These are phyloP conservation scores for Tenebrio molitor DNA, from an alignment of 1,140 invertebrate genomes.

Conservation along the genomic window DNA sequence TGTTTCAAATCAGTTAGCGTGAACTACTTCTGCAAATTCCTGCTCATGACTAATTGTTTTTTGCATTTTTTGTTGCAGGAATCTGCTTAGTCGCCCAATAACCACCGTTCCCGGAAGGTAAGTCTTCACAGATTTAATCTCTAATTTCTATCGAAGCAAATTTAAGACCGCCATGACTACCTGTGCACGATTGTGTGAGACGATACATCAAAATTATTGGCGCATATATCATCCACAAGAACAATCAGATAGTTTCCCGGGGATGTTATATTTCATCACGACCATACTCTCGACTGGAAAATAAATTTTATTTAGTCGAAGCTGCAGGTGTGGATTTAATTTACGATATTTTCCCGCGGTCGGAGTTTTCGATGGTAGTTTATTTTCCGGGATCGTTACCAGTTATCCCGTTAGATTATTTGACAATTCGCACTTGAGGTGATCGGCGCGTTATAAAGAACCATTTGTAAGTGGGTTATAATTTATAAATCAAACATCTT, in stretches of 20 bases:
- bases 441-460: constrained; percentile 8
- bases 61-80: constrained; percentile 45
- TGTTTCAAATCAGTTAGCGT: not conserved
- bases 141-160: constrained; percentile 16
- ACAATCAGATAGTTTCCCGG: constrained; percentile 34
- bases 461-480: constrained; percentile 29
- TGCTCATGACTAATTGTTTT: constrained; percentile 12
- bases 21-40: constrained; percentile 11
- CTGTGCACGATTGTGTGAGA: constrained; percentile 18
- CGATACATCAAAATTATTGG: constrained; percentile 38
- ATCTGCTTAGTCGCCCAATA: constrained; percentile 33
- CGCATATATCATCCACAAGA: constrained; percentile 29
- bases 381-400: not conserved
- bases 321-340: constrained; percentile 30
- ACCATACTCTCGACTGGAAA: constrained; percentile 2
- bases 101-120: constrained; percentile 40
- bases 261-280: constrained; percentile 28
- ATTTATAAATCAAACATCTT: constrained; percentile 46
- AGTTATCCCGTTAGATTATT: not conserved
- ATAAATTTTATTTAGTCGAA: constrained; percentile 15
- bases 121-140: constrained; percentile 20
- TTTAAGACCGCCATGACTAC: constrained; percentile 37
- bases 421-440: constrained; percentile 12
- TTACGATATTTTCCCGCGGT: constrained; percentile 8
- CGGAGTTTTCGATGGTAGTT: not conserved